Evolutionary conservation across 1,140 invertebrate species (phyloP).

Genomic region (Mercenaria mercenaria): DNA sequence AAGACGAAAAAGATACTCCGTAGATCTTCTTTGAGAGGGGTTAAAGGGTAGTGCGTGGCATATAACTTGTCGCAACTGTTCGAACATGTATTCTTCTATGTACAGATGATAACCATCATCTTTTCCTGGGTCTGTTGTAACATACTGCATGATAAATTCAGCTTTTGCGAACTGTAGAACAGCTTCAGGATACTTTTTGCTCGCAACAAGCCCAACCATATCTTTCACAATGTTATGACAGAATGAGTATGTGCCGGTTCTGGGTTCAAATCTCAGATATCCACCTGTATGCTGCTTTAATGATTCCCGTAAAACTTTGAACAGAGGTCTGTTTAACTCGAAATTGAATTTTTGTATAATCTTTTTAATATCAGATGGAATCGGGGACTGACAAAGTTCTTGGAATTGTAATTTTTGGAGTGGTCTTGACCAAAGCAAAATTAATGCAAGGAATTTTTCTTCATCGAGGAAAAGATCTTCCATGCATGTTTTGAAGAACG

Average conservation of each 20-base stretch:
- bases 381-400: too few relatives aligned
- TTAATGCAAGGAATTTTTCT: too few relatives aligned
- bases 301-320: neutral
- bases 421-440: neutral
- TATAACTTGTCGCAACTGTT: too few relatives aligned
- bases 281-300: neutral
- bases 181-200: neutral
- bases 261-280: neutral
- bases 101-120: neutral
- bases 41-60: too few relatives aligned
- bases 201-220: conserved; percentile 39
- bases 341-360: too few relatives aligned
- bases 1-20: too few relatives aligned
- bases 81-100: too few relatives aligned
- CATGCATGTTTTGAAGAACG: conserved; percentile 5
- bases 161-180: neutral
- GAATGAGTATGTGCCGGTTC: conserved; percentile 1
- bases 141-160: conserved; percentile 14
- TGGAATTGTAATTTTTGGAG: too few relatives aligned
- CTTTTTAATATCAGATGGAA: too few relatives aligned
- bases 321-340: neutral
- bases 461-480: conserved; percentile 9
- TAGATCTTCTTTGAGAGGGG: too few relatives aligned
- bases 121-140: neutral
- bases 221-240: too few relatives aligned